These are phyloP conservation scores for Rhinophrynus dorsalis DNA, from an alignment of 2,797 vertebrate species.

Conservation along the genomic window DNA sequence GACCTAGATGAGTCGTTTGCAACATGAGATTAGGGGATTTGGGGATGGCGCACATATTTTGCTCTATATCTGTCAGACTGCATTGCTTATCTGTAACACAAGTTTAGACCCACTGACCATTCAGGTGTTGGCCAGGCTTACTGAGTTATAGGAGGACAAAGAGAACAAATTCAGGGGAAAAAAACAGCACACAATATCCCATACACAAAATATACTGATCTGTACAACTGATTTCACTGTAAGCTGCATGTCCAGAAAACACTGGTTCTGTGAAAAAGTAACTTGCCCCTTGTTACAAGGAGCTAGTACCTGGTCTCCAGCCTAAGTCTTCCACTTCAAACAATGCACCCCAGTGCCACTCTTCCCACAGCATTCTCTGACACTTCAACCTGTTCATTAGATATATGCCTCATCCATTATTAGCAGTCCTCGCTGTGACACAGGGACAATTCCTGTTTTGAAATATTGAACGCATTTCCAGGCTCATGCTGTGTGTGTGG, in stretches of 20 bases:
- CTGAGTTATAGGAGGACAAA: neutral
- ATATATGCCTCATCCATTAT: slow-evolving; percentile 33
- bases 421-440: slow-evolving; percentile 34
- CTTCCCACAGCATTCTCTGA: neutral
- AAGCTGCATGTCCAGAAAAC: neutral
- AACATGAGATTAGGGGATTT: too few species aligned
- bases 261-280: neutral
- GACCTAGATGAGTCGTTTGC: too few species aligned
- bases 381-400: slow-evolving; percentile 29
- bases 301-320: neutral
- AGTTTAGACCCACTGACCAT: too few species aligned
- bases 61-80: too few species aligned
- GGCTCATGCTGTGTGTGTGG: slow-evolving; percentile 33
- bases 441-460: slow-evolving; percentile 41
- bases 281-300: neutral
- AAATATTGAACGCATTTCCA: slow-evolving; percentile 45
- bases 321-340: neutral
- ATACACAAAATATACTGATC: neutral
- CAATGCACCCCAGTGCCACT: neutral
- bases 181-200: neutral
- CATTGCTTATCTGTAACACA: too few species aligned
- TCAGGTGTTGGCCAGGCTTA: neutral
- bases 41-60: too few species aligned
- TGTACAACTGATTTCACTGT: neutral
- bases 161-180: neutral